Base-by-base conservation (phyloP, 2,888 invertebrate genomes). In the Phyllotreta striolata region DNA sequence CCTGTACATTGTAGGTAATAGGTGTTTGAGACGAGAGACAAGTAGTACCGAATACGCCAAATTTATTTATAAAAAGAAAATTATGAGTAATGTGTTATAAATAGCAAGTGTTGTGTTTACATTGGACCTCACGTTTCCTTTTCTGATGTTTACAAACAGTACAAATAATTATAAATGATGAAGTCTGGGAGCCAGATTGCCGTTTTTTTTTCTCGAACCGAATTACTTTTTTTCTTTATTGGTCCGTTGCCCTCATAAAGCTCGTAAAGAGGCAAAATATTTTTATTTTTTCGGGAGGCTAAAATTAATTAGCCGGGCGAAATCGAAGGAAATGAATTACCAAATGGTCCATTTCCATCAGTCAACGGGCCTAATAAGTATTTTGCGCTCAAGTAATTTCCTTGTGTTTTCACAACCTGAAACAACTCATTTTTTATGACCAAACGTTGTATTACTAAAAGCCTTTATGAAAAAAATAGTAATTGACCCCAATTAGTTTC, bases 131-230 rank as follows among this genome's bases (percentile, higher is more conserved):
- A 58, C 58, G 58, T 58, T 51, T 58, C 41, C 51, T 51, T 58
- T 49, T 41, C 51, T 40, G 14, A 51, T 58, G 40, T 51, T 58
- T 51, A 51, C 39, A 58, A 58, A 51, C 41, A 58, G 52, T 35
- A 14, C 40, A 49, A 49, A 49, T 49, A 58, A 58, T 49, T 58
- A 58, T 58, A 58, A 58, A 58, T 58, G 39, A 58, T 58, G 49
- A 39, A 40, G 49, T 58, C 35, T 51, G 51, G 14, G 49, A 8
- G 35, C 34, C 40, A 58, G 58, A 51, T 58, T 58, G 40, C 40
- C 10, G 39, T 39, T 57, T 57, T 57, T 57, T 57, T 37, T 7
- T 10, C 37, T 56, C 13, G 46, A 56, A 38, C 6, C 6, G 38
- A 38, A 46, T 46, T 9, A 14, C 13, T 55, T 56, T 56, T 55